Percentiles rank a stretch among this genome's conserved stretches.
Conservation (phyloP, 1,140 invertebrate species). For the Macrobrachium rosenbergii region DNA sequence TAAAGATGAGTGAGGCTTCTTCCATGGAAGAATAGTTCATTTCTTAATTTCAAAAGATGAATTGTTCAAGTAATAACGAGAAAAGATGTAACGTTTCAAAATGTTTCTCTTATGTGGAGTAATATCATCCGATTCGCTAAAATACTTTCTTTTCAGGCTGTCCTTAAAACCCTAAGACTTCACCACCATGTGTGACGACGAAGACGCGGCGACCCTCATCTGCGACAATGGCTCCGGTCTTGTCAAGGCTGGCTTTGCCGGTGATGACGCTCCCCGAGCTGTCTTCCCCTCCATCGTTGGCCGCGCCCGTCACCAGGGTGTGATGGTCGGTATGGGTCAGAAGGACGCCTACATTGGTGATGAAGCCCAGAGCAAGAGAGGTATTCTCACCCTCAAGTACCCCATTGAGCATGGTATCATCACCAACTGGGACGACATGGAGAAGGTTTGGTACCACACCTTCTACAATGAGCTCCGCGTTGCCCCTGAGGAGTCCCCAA, state of each 20-base stretch:
- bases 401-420: slow-evolving; percentile 96
- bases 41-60: too few species aligned
- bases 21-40: too few species aligned
- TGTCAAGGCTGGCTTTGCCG: slow-evolving; percentile 79
- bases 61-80: too few species aligned
- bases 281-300: slow-evolving; percentile 87
- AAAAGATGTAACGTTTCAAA: too few species aligned
- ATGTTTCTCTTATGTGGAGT: too few species aligned
- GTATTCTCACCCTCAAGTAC: slow-evolving; percentile 93
- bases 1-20: too few species aligned
- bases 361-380: slow-evolving; percentile 92
- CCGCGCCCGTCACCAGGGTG: slow-evolving; percentile 77
- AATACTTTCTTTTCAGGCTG: too few species aligned
- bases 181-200: too few species aligned
- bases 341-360: slow-evolving; percentile 92
- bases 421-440: slow-evolving; percentile 98
- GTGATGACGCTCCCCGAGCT: slow-evolving; percentile 93
- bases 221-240: slow-evolving; percentile 78
- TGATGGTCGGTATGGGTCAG: slow-evolving; percentile 97
- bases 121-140: too few species aligned
- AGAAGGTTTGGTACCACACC: slow-evolving; percentile 96
- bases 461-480: slow-evolving; percentile 97
- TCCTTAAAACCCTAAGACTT: too few species aligned
- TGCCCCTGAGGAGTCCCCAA: slow-evolving; percentile 93
- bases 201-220: too few species aligned